These are phyloP conservation scores for Nyctibius grandis DNA, from an alignment of 2,797 vertebrate genomes.

Conservation along the genomic window DNA sequence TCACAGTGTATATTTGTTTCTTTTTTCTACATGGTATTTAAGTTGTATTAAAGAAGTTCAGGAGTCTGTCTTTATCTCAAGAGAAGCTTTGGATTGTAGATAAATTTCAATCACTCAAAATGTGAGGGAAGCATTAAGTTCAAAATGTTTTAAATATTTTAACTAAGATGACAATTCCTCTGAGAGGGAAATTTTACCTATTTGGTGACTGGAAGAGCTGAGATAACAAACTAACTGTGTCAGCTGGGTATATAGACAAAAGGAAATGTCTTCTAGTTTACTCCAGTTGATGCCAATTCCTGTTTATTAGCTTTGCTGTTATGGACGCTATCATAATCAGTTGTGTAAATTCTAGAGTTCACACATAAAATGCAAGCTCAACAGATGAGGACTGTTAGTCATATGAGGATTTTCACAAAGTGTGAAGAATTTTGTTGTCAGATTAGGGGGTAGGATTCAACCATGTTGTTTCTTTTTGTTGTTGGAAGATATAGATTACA, in stretches of 20 bases:
- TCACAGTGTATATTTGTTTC: accelerated
- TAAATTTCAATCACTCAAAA: neutral
- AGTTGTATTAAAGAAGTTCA: neutral
- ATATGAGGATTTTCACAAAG: neutral
- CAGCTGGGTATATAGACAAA: neutral
- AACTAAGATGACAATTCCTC: neutral
- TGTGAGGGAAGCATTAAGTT: neutral
- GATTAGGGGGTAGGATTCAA: neutral
- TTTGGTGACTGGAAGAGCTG: neutral
- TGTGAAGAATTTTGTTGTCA: neutral
- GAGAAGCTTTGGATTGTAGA: neutral
- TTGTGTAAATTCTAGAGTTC: neutral
- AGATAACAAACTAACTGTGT: neutral
- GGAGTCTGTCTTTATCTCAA: neutral
- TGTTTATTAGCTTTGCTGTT: neutral
- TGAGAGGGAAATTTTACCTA: neutral
- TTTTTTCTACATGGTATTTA: neutral
- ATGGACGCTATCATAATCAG: too few species aligned
- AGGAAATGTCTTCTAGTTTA: neutral
- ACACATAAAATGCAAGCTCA: neutral
- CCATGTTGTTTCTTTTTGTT: neutral
- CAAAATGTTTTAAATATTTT: neutral
- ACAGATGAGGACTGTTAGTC: neutral
- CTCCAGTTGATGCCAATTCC: neutral
- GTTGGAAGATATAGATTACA: neutral